phyloP scores from a whole-genome alignment of 2,888 invertebrate species.

The Chromoteleia sp. region DNA sequence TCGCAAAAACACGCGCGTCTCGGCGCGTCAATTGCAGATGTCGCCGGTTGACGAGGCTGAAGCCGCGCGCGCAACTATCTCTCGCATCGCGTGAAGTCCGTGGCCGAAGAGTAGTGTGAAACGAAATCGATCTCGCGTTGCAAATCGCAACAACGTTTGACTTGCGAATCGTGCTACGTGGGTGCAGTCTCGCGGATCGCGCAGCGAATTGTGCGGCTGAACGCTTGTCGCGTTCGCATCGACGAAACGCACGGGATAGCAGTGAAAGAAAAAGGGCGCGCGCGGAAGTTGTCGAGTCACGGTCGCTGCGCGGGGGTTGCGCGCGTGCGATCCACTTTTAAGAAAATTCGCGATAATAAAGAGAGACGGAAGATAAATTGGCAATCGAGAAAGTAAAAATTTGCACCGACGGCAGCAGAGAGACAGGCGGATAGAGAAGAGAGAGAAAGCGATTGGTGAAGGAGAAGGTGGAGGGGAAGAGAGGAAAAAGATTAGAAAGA shows the following conservation, averaged over 20 bases:
- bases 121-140: constrained; percentile 2
- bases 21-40: not conserved
- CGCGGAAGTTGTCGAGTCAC: constrained; percentile 50
- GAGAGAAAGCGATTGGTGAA: not conserved
- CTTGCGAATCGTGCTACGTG: not conserved
- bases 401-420: no score
- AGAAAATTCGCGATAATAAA: constrained; percentile 9
- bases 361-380: not conserved
- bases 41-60: not conserved
- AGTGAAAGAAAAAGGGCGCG: not conserved
- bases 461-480: not conserved
- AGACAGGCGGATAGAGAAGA: no score
- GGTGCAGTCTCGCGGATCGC: constrained; percentile 9
- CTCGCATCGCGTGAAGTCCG: not conserved
- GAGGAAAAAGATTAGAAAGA: not conserved
- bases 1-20: no score
- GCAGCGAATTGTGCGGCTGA: not conserved
- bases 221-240: not conserved
- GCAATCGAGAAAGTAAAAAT: not conserved
- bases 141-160: constrained; percentile 16
- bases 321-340: constrained; percentile 20
- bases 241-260: not conserved
- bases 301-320: constrained; percentile 44
- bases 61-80: not conserved
- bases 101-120: not conserved